Evolutionary conservation across 1,140 invertebrate genomes (phyloP).

Genomic region (Caligus rogercresseyi): DNA sequence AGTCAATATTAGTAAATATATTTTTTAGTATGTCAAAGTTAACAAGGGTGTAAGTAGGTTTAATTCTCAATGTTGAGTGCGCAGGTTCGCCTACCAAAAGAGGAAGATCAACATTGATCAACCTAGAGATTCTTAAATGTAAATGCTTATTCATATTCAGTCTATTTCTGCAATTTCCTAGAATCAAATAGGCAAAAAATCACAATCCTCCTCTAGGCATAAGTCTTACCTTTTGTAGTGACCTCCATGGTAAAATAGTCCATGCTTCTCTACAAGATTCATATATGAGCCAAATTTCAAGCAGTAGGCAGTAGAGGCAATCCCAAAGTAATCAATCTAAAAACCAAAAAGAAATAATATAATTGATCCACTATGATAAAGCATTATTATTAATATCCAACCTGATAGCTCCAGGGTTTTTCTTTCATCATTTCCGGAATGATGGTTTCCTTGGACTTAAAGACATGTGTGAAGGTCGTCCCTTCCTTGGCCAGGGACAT

Average conservation of each 20-base stretch:
- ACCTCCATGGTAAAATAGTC: constrained; percentile 16
- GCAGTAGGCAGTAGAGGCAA: constrained; percentile 65
- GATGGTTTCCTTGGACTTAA: constrained; percentile 48
- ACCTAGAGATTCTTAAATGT: no score
- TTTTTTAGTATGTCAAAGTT: no score
- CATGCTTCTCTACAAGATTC: constrained; percentile 44
- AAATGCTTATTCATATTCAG: no score
- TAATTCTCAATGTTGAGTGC: no score
- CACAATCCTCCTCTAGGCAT: background rate
- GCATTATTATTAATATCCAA: no score
- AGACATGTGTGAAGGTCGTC: constrained; percentile 52
- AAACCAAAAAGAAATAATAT: constrained; percentile 23
- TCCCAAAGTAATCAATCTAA: constrained; percentile 62
- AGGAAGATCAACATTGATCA: no score
- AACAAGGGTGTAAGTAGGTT: no score
- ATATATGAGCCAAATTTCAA: constrained; percentile 72
- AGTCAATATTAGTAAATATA: no score
- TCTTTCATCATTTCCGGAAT: constrained; percentile 71
- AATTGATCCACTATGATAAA: constrained; percentile 1
- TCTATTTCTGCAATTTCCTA: no score
- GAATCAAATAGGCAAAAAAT: background rate
- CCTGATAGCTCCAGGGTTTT: constrained; percentile 75
- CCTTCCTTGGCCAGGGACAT: constrained; percentile 59
- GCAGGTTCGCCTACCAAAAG: no score
- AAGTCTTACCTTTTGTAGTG: constrained; percentile 21